phyloP scores from a whole-genome alignment of 1,140 invertebrate species.

The Trichonephila clavipes region DNA sequence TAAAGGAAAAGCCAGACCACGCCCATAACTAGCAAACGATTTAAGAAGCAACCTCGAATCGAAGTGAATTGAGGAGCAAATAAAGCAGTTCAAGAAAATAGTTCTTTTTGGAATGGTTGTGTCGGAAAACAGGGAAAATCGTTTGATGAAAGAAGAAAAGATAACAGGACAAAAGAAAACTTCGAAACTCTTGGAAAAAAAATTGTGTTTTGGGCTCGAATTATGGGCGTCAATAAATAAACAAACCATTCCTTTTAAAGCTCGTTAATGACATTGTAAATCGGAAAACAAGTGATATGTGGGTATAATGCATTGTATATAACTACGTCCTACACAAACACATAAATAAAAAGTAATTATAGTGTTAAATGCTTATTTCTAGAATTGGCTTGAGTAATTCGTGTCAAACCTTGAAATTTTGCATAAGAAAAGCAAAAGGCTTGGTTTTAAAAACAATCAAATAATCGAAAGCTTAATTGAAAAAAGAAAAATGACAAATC shows the following conservation, averaged over 20 bases:
- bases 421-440: background rate
- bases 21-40: slow-evolving; percentile 26
- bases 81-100: background rate
- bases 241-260: background rate
- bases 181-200: background rate
- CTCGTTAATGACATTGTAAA: background rate
- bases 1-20: background rate
- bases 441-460: background rate
- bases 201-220: background rate
- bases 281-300: slow-evolving; percentile 5
- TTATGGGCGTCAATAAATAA: slow-evolving; percentile 11
- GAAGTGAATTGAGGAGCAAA: background rate
- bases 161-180: slow-evolving; percentile 2
- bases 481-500: too few species aligned
- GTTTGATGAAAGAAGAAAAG: slow-evolving; percentile 6
- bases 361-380: background rate
- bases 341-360: slow-evolving; percentile 12
- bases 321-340: background rate
- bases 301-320: background rate
- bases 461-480: too few species aligned
- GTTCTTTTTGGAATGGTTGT: background rate
- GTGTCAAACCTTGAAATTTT: background rate
- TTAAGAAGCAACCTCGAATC: slow-evolving; percentile 24
- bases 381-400: background rate
- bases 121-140: background rate